A percentile compares a stretch with the other conserved stretches of the same genome.
These are phyloP conservation scores for Tipula unca DNA, from an alignment of 2,888 invertebrate genomes.

Conservation along the genomic window DNA sequence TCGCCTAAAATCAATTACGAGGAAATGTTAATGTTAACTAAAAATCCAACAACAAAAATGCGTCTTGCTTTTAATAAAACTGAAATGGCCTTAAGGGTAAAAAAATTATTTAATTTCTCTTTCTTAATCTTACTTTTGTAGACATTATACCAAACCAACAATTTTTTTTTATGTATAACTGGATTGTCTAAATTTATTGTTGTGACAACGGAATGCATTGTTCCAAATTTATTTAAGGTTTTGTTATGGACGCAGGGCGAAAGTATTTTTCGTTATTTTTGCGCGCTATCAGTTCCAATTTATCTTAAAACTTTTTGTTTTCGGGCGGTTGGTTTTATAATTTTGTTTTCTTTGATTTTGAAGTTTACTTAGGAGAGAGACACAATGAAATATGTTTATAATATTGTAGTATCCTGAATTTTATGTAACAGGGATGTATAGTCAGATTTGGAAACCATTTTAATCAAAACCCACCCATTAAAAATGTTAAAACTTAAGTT, in stretches of 20 bases:
- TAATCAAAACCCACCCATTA: no score
- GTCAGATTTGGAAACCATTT: no score
- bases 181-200: not conserved
- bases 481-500: no score
- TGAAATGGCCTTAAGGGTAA: not conserved
- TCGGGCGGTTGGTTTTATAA: not conserved
- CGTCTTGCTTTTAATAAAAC: not conserved
- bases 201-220: not conserved
- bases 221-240: not conserved
- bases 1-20: not conserved
- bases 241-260: not conserved
- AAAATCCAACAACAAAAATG: not conserved
- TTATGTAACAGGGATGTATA: not conserved
- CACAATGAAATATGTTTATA: not conserved
- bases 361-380: not conserved
- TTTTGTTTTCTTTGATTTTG: not conserved
- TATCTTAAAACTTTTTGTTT: not conserved
- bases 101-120: not conserved
- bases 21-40: not conserved
- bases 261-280: not conserved
- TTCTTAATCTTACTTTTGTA: not conserved
- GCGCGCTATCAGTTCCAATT: not conserved
- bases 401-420: not conserved
- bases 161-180: not conserved
- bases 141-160: not conserved